Percentiles rank a stretch among this genome's conserved stretches.
These are phyloP conservation scores for Drosophila orena DNA, from an alignment of 1,140 invertebrate species.

Conservation along the genomic window DNA sequence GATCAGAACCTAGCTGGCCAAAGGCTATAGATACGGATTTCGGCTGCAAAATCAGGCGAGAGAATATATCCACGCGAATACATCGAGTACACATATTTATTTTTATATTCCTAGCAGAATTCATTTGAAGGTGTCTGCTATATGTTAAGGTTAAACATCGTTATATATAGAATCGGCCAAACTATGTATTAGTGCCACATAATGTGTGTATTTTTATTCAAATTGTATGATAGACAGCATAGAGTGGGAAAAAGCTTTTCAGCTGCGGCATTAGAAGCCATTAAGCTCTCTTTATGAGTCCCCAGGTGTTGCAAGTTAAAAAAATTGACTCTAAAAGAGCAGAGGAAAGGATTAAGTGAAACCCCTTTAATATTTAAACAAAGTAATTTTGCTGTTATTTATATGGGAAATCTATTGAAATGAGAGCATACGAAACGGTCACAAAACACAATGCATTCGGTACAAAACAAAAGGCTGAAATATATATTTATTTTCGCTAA, in stretches of 20 bases:
- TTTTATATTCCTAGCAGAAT: slow-evolving; percentile 79
- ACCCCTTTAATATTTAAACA: background rate
- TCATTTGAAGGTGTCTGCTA: slow-evolving; percentile 78
- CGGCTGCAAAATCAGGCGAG: slow-evolving; percentile 47
- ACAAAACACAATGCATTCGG: background rate
- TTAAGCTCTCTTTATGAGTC: slow-evolving; percentile 49
- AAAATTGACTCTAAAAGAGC: background rate
- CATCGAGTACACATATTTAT: slow-evolving; percentile 64
- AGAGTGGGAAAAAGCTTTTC: slow-evolving; percentile 58
- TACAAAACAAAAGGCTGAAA: slow-evolving; percentile 16
- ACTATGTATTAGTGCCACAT: slow-evolving; percentile 48
- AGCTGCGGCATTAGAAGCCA: slow-evolving; percentile 40
- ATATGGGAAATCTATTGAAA: background rate
- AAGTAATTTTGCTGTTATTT: slow-evolving; percentile 7
- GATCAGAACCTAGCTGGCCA: slow-evolving; percentile 47
- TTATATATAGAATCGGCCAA: slow-evolving; percentile 45
- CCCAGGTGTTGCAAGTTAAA: slow-evolving; percentile 4
- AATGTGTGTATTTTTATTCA: slow-evolving; percentile 36
- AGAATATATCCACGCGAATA: slow-evolving; percentile 21
- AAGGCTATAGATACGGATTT: slow-evolving; percentile 46
- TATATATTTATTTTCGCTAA: slow-evolving; percentile 31
- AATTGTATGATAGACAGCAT: slow-evolving; percentile 31
- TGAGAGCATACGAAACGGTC: slow-evolving; percentile 5
- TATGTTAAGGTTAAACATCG: slow-evolving; percentile 81
- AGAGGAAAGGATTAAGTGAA: no score